phyloP scores from a whole-genome alignment of 2,113 vertebrate genomes.

The Chrysemys picta region DNA sequence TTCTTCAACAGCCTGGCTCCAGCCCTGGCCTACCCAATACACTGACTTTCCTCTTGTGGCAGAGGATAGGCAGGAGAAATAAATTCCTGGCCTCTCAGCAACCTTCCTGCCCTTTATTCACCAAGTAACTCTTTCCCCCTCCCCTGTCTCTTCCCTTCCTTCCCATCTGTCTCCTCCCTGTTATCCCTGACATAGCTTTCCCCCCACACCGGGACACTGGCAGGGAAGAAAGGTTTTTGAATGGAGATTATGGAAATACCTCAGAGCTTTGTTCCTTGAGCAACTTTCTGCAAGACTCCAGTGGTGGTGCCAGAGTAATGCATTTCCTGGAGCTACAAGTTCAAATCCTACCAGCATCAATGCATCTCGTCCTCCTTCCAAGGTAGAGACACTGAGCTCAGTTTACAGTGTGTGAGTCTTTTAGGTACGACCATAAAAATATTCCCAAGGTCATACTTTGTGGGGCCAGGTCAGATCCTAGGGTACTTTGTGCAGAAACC shows the following conservation, averaged over 20 bases:
- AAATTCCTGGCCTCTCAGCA: neutral
- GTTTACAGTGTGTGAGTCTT: neutral
- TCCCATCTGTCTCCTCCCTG: neutral
- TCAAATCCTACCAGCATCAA: neutral
- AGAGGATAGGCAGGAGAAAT: fast-evolving
- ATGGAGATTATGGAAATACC: neutral
- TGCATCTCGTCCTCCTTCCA: neutral
- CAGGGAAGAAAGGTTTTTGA: neutral
- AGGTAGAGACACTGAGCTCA: neutral
- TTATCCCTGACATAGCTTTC: neutral
- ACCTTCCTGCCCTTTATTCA: neutral
- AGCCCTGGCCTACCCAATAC: neutral
- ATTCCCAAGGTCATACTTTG: neutral
- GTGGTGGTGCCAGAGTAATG: neutral
- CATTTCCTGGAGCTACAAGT: neutral
- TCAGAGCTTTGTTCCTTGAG: neutral
- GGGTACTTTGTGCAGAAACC: fast-evolving
- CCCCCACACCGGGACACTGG: fast-evolving
- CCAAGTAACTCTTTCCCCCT: fast-evolving
- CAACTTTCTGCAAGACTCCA: neutral
- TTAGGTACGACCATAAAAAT: neutral
- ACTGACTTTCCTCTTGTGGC: neutral
- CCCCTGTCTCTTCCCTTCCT: neutral
- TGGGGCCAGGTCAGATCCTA: neutral
- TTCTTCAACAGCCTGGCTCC: neutral